Percentiles rank a stretch among this genome's conserved stretches.
These are phyloP conservation scores for Apostichopus leukothele DNA, from an alignment of 53 echinoderm and acorn worm species.

Conservation along the genomic window DNA sequence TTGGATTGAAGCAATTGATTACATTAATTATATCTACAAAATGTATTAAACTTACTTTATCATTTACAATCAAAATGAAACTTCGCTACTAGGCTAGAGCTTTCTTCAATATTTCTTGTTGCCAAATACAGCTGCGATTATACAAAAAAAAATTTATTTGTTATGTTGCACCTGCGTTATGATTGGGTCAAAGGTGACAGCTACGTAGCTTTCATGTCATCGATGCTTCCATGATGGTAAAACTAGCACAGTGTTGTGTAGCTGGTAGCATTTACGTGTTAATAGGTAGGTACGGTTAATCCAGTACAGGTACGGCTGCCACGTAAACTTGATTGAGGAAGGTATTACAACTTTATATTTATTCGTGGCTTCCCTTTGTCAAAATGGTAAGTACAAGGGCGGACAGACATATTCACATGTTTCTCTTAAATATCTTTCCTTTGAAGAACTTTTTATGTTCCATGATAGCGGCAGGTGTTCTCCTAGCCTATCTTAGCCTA, in stretches of 20 bases:
- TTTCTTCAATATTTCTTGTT: too few relatives aligned
- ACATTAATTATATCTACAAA: too few relatives aligned
- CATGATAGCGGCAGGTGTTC: too few relatives aligned
- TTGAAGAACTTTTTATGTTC: too few relatives aligned
- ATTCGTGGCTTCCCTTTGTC: background rate
- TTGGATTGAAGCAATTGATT: too few relatives aligned
- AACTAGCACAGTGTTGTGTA: background rate
- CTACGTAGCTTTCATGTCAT: conserved; percentile 4
- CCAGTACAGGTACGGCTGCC: background rate
- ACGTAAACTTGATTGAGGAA: background rate
- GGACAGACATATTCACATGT: background rate
- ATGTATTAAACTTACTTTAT: too few relatives aligned
- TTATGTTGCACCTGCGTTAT: too few relatives aligned
- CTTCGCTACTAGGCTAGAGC: too few relatives aligned
- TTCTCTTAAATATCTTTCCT: background rate
- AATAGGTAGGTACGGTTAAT: background rate
- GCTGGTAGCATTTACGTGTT: background rate
- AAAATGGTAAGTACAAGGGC: background rate
- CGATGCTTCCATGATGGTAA: background rate
- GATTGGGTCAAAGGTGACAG: background rate
- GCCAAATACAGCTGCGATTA: too few relatives aligned
- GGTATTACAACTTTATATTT: background rate
- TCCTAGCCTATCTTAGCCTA: too few relatives aligned
- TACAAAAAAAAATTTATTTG: too few relatives aligned
- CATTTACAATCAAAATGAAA: too few relatives aligned